Percentiles rank a stretch among this genome's conserved stretches.
Conservation (phyloP, 64 coral and sea anemone genomes). For the Astreopora myriophthalma region DNA sequence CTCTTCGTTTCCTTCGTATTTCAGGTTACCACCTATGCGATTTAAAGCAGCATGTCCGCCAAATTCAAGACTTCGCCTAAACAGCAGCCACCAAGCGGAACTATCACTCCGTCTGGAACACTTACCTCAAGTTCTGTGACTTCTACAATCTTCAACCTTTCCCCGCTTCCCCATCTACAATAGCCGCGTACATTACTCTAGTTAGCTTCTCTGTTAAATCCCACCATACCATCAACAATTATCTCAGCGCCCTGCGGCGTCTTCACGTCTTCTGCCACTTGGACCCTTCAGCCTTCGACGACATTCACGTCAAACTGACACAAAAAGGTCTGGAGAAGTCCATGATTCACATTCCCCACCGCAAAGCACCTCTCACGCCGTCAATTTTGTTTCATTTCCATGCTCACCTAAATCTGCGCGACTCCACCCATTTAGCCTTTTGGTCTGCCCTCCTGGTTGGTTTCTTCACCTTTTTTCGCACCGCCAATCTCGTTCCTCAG, state of each 20-base stretch:
- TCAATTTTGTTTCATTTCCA: neutral
- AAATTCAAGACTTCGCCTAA: neutral
- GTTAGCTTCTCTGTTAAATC: slow-evolving; percentile 49
- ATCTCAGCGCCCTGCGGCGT: slow-evolving; percentile 10
- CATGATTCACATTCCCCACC: slow-evolving; percentile 14
- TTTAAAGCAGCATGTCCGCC: neutral
- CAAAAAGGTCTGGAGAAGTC: slow-evolving; percentile 23
- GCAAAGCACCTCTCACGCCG: slow-evolving; percentile 1
- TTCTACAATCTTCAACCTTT: slow-evolving; percentile 23
- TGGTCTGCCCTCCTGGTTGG: too few species aligned
- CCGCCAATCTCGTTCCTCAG: too few species aligned
- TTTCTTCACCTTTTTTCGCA: too few species aligned
- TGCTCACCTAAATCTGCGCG: too few species aligned
- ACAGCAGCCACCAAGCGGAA: slow-evolving; percentile 8
- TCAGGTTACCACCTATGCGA: neutral
- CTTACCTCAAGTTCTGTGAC: slow-evolving; percentile 3
- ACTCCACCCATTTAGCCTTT: too few species aligned
- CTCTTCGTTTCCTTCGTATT: neutral
- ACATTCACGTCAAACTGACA: slow-evolving; percentile 46
- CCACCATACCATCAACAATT: slow-evolving; percentile 37
- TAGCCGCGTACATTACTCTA: slow-evolving; percentile 6
- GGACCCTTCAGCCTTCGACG: slow-evolving; percentile 21
- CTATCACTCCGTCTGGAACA: slow-evolving; percentile 2
- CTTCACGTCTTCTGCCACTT: neutral
- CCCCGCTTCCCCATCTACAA: neutral